Base-by-base conservation (phyloP, 1,140 invertebrate genomes). In the Trissolcus basalis region DNA sequence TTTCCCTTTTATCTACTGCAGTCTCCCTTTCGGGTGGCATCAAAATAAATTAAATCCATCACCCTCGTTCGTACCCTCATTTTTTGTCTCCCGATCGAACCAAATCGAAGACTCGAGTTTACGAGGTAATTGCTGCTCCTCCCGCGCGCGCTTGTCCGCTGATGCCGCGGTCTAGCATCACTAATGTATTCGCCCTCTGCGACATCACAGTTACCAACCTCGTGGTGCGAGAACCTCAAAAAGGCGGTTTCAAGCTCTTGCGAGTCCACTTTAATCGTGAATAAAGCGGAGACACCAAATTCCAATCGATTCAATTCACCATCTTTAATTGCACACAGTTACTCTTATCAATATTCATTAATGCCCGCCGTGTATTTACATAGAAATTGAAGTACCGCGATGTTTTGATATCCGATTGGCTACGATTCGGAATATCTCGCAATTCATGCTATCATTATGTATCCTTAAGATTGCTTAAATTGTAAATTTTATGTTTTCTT, bases 21-120 rank as follows among this genome's bases (percentile, higher is more conserved):
- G 70, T 65, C 59, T 49, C 64, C 76, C 61, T 64, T 64, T 67
- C 61, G 51, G 41, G 45, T 68, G 63, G 45, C 63, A 65, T 70
- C 53, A 58, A 82, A 80, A 82, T 80, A 82, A 82, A 82, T 82
- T 82, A 82, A 79, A 82, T 70, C 77, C 74, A 64, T 77, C 77
- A 72, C 72, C 68, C 64, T 55, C 56, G 61, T 74, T 65, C 51
- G 70, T 72, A 78, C 60, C 55, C 69, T 79, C 78, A 77, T 71
- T 74, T 79, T 75, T 79, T 79, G 1, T 27, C 19, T 65, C 55
- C 72, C 69, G 76, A 74, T 78, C 70, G 70, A 74, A 58, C 70
- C 64, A 64, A 76, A 76, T 76, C 77, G 68, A 76, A 72, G 47
- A 76, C 73, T 72, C 69, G 61, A 74, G 63, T 79, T 81, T 79